A percentile compares a stretch with the other conserved stretches of the same genome.
Conservation (phyloP, 2,888 invertebrate species). For the Sphaeridia pumilis region DNA sequence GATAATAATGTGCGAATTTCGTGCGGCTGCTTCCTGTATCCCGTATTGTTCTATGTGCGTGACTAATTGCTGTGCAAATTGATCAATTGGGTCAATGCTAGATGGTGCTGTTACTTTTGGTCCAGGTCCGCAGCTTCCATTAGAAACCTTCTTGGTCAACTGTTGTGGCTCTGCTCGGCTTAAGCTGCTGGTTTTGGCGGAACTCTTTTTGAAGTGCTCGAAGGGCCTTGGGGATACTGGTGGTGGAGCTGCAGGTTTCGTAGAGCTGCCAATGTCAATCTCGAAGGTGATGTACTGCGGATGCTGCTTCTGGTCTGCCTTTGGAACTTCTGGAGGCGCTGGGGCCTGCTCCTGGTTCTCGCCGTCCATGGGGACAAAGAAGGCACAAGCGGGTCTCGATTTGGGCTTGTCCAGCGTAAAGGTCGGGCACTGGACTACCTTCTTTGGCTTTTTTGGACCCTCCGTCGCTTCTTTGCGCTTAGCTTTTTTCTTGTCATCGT, state of each 20-base stretch:
- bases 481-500: background rate
- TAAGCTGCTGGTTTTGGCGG: no score
- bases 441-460: background rate
- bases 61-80: constrained; percentile 12
- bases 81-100: constrained; percentile 6
- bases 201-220: no score
- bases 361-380: constrained; percentile 28
- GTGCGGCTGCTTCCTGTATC: constrained; percentile 10
- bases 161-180: no score
- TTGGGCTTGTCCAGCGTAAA: constrained; percentile 1
- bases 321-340: constrained; percentile 5
- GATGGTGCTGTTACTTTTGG: background rate
- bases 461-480: background rate
- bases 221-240: no score
- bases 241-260: no score
- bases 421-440: background rate
- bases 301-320: background rate
- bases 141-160: no score
- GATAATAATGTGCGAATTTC: constrained; percentile 3
- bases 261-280: background rate
- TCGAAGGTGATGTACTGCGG: background rate
- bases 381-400: constrained; percentile 29
- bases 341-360: constrained; percentile 7
- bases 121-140: no score
- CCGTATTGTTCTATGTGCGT: constrained; percentile 8